Evolutionary conservation across 2,797 vertebrate species (phyloP), one percentile per base, ranked within the genome.

Genomic region (Molossus alvarezi): DNA sequence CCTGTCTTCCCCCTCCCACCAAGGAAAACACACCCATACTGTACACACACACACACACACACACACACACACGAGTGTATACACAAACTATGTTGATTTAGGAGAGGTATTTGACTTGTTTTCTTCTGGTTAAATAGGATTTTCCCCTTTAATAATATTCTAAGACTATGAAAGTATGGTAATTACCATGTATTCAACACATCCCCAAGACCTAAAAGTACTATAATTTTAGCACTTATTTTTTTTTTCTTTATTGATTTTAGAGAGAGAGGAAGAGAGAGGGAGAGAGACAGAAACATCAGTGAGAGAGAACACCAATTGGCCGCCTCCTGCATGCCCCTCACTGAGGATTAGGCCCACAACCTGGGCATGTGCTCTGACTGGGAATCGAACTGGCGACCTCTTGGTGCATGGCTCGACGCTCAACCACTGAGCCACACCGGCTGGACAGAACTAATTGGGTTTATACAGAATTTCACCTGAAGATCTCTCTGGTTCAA

Each of bases 131-230:
- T 86, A 73, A 82, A n/a, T 73, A 88, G 33, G 20, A 57, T 65
- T 94, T 60, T 53, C 8, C 60, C 29, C 20, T 58, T 84, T 72
- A n/a, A 67, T 76, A 92, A 20, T 81, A 84, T 27, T 58, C 33
- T 72, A 9, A 76, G 41, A 86, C 53, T 76, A 53, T 58, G 45
- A 72, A 94, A 83, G 21, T 90, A 67, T 33, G 77, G 33, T n/a
- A 55, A 71, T 82, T 85, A 55, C 9, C 21, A 41, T 64, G 14
- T 48, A 51, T 5, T 93, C 13, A 72, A 18, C 37, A 71, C 25
- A 94, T 65, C 51, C 83, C 48, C 87, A 76, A 81, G 51, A 72
- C 23, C 76, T 77, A 73, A 58, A 93, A 86, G 21, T 80, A 29
- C n/a, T 96, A 89, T 29, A 14, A 48, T 91, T 89, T 90, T 65